A percentile compares a stretch with the other conserved stretches of the same genome.
These are phyloP conservation scores for Zaprionus camerounensis DNA, from an alignment of 1,140 invertebrate species.

Conservation along the genomic window DNA sequence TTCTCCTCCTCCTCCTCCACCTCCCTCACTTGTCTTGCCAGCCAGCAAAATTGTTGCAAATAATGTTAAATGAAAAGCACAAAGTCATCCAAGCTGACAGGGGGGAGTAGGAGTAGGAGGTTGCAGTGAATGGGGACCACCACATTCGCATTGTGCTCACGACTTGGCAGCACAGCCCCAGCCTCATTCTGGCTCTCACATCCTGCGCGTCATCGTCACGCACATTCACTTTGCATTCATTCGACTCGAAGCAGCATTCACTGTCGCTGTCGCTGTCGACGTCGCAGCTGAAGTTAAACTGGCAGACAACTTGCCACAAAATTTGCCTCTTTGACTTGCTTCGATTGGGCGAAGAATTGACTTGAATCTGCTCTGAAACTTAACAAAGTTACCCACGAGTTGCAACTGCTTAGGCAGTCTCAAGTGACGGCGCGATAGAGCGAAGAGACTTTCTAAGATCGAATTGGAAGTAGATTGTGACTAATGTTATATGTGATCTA, in stretches of 20 bases:
- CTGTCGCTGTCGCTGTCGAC: conserved; percentile 16
- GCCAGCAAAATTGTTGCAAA: conserved; percentile 69
- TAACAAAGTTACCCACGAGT: no score
- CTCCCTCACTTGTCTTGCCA: conserved; percentile 18
- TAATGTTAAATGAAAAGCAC: conserved; percentile 82
- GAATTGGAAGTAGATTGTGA: no score
- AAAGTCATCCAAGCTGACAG: conserved; percentile 61
- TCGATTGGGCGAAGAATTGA: conserved; percentile 46
- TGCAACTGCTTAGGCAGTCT: neutral
- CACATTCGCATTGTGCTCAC: conserved; percentile 39
- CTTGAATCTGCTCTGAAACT: neutral
- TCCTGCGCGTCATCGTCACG: conserved; percentile 64
- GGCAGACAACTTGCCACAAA: conserved; percentile 32
- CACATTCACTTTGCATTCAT: conserved; percentile 79
- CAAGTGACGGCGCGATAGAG: neutral
- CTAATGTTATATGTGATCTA: no score
- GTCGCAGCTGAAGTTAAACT: neutral
- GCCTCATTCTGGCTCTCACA: conserved; percentile 11
- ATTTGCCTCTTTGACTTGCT: conserved; percentile 31
- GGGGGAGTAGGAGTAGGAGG: neutral
- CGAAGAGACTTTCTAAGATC: no score
- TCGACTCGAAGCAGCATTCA: conserved; percentile 50
- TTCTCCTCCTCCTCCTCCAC: conserved; percentile 10
- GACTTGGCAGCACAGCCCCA: conserved; percentile 19
- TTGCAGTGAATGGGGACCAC: conserved; percentile 14